Conservation (phyloP, 1,140 invertebrate genomes). For the Magallana gigas region DNA sequence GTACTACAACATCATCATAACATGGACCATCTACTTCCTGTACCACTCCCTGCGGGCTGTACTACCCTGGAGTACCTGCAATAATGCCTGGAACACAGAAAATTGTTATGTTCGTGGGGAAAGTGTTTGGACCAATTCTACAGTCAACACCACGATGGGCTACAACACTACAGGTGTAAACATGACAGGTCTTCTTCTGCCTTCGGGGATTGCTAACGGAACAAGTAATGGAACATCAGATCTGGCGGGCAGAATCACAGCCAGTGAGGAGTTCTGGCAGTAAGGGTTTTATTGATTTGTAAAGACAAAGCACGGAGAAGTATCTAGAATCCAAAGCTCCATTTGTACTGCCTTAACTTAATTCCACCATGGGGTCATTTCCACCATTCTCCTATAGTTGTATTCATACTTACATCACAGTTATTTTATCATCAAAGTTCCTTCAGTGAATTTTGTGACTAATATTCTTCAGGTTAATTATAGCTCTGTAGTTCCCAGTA, state of each 20-base stretch:
- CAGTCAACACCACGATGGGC: background rate
- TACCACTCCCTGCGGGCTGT: conserved; percentile 78
- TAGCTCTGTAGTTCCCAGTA: too few species aligned
- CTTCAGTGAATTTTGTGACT: too few species aligned
- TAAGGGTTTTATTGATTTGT: conserved; percentile 56
- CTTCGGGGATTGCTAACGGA: background rate
- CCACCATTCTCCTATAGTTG: too few species aligned
- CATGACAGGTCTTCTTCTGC: background rate
- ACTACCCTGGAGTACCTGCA: conserved; percentile 81
- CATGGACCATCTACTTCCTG: conserved; percentile 82
- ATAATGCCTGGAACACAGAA: conserved; percentile 80
- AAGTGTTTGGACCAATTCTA: background rate
- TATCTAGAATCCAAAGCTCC: too few species aligned
- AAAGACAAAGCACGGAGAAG: background rate
- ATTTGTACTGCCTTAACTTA: too few species aligned
- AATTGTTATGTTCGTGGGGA: conserved; percentile 66
- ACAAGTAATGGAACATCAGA: background rate
- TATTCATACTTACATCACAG: too few species aligned
- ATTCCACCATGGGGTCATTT: too few species aligned
- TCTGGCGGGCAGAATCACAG: conserved; percentile 39
- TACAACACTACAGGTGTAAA: background rate
- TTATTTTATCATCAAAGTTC: too few species aligned
- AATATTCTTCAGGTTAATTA: too few species aligned
- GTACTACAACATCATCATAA: conserved; percentile 83
- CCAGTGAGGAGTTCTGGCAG: conserved; percentile 76